Base-by-base conservation (phyloP, 2,888 invertebrate genomes). In the Synergus laeviventris region DNA sequence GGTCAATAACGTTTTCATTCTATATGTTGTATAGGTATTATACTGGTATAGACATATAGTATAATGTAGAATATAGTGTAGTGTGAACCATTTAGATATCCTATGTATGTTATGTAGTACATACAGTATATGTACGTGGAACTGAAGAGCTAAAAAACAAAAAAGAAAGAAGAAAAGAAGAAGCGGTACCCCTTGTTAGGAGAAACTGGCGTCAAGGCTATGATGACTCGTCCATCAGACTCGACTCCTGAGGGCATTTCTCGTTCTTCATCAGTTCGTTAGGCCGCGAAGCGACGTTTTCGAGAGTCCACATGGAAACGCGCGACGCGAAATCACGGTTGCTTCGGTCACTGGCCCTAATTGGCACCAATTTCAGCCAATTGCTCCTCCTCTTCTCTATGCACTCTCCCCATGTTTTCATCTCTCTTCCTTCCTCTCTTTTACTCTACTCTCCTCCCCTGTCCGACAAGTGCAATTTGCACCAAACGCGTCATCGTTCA, bases 281-380 rank as follows among this genome's bases (percentile, higher is more conserved):
- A 61, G 60, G 74, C 21, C 74, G 61, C 62, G 73, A 62, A 70
- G 49, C 56, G 77, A 77, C 74, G 73, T 80, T 77, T 78, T 45
- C 36, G 75, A 75, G 54, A 73, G 74, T 75, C 54, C 77, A 78
- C 77, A 80, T 81, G 73, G 77, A 81, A 82, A 77, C 74, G 79
- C 79, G 77, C 42, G 79, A 81, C 83, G 83, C 79, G 81, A 85
- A 89, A 89, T 89, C 89, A 88, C 88, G 84, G 84, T 83, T 76
- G 77, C 77, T 78, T 77, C 78, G 76, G 80, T 80, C 84, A 77
- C 81, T 85, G 85, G 80, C 85, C 87, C 85, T 87, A 90, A 90
- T 90, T 90, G 87, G 79, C 83, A 85, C 79, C 87, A 89, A 90
- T 90, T 89, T 82, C 82, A 81, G 80, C 78, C 89, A 89, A 89